Conservation (phyloP, 2,888 invertebrate genomes). For the Xestia sexstrigata region DNA sequence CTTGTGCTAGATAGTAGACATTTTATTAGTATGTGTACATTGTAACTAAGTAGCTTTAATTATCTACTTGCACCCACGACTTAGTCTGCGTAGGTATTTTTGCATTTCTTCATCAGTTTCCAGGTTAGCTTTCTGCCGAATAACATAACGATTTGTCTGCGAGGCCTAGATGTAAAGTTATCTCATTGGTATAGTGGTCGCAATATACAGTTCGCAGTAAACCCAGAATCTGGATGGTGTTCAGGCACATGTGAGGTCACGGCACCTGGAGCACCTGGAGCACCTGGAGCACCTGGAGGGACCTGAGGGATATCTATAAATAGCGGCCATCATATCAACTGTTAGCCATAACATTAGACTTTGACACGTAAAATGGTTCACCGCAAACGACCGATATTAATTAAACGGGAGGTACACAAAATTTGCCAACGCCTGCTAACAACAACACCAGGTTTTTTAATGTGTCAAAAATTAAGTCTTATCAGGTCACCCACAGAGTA, state of each 20-base stretch:
- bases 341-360: neutral
- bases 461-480: neutral
- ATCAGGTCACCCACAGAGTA: neutral
- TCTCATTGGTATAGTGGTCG: neutral
- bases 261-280: conserved; percentile 6
- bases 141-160: neutral
- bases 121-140: neutral
- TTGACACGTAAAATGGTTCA: conserved; percentile 5
- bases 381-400: neutral
- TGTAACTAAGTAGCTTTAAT: neutral
- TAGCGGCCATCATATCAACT: neutral
- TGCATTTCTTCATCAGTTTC: neutral
- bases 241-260: neutral
- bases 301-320: neutral
- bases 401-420: neutral
- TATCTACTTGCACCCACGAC: neutral
- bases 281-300: conserved; percentile 3
- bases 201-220: neutral
- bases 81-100: neutral
- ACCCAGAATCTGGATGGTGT: neutral
- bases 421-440: neutral
- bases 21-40: neutral
- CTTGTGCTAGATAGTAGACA: neutral
- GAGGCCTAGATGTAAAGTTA: neutral
- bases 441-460: neutral